Evolutionary conservation across 2,113 vertebrate genomes (phyloP).

Genomic region (Tetrao urogallus): DNA sequence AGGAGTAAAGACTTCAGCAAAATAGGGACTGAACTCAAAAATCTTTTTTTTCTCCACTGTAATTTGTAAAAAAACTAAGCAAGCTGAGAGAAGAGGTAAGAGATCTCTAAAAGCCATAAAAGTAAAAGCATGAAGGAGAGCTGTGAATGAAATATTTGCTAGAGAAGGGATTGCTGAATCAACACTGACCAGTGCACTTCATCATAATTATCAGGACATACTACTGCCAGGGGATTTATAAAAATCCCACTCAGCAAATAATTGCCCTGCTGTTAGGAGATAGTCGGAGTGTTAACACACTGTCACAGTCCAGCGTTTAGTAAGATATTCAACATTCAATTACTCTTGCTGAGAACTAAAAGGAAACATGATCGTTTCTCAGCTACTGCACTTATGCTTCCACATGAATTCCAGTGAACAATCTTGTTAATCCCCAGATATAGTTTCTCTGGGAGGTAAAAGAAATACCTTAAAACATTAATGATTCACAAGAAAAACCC

Average conservation of each 20-base stretch:
- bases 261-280: slow-evolving; percentile 84
- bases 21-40: background rate
- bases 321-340: slow-evolving; percentile 83
- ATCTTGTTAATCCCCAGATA: slow-evolving; percentile 55
- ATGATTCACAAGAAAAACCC: background rate
- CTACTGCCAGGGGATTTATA: slow-evolving; percentile 86
- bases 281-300: slow-evolving; percentile 80
- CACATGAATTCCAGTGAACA: slow-evolving; percentile 62
- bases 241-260: slow-evolving; percentile 87
- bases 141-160: slow-evolving; percentile 79
- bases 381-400: slow-evolving; percentile 65
- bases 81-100: slow-evolving; percentile 26
- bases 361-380: slow-evolving; percentile 80
- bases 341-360: slow-evolving; percentile 80
- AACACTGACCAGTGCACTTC: slow-evolving; percentile 91
- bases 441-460: slow-evolving; percentile 12
- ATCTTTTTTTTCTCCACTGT: background rate
- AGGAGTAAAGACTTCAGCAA: background rate
- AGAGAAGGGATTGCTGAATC: slow-evolving; percentile 85
- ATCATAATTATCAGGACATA: slow-evolving; percentile 91
- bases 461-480: slow-evolving; percentile 25
- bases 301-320: slow-evolving; percentile 81
- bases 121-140: slow-evolving; percentile 76
- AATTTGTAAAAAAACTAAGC: slow-evolving; percentile 20
- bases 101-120: slow-evolving; percentile 69